Evolutionary conservation across 2,113 vertebrate genomes (phyloP).

Genomic region (Centropus unirufus): DNA sequence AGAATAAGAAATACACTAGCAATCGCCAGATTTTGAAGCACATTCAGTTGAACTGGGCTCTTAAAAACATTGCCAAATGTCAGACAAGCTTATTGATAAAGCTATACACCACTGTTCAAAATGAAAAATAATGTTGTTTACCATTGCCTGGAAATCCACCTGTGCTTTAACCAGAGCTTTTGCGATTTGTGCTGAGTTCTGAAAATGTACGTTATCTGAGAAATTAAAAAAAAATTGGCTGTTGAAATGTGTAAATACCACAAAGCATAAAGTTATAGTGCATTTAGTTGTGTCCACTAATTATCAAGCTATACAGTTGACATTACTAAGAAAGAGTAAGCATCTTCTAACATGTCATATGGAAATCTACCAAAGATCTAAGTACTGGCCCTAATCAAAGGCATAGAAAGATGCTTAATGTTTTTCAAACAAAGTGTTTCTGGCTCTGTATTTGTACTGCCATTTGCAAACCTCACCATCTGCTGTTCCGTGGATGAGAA

Average conservation of each 20-base stretch:
- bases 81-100: conserved; percentile 22
- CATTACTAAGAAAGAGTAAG: conserved; percentile 75
- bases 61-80: conserved; percentile 14
- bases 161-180: conserved; percentile 93
- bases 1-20: background rate
- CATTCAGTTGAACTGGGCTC: background rate
- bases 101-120: background rate
- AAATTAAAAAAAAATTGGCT: conserved; percentile 60
- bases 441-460: conserved; percentile 79
- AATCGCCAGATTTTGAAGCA: conserved; percentile 9
- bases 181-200: conserved; percentile 97
- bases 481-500: conserved; percentile 97
- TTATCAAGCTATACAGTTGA: conserved; percentile 77
- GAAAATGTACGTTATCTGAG: conserved; percentile 99
- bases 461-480: conserved; percentile 90
- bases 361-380: conserved; percentile 77
- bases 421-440: conserved; percentile 83
- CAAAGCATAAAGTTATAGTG: conserved; percentile 70
- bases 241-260: conserved; percentile 63
- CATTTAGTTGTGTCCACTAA: conserved; percentile 76
- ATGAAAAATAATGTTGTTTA: conserved; percentile 73
- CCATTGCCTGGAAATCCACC: conserved; percentile 98
- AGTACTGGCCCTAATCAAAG: conserved; percentile 75
- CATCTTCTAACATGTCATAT: conserved; percentile 56
- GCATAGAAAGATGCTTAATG: conserved; percentile 77